Conservation (phyloP, 2,797 vertebrate species). For the Lepilemur ruficaudatus region DNA sequence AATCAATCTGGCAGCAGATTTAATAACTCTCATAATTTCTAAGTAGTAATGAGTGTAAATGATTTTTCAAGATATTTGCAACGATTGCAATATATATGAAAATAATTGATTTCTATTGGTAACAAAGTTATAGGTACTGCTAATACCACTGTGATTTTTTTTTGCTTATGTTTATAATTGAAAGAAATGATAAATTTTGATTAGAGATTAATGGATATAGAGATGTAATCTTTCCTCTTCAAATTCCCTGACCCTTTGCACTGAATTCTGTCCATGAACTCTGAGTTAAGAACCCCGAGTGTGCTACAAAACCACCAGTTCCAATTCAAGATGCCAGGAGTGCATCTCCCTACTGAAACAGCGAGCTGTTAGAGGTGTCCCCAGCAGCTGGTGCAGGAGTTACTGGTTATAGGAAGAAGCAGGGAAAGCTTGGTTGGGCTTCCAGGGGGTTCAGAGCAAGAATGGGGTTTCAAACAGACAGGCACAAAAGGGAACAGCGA, state of each 20-base stretch:
- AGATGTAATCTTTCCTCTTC: neutral
- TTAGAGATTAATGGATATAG: neutral
- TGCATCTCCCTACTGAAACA: neutral
- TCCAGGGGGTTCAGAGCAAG: neutral
- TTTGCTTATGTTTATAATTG: constrained; percentile 2
- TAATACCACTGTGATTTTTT: neutral
- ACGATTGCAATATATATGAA: neutral
- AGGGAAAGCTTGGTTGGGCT: neutral
- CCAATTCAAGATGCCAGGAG: neutral
- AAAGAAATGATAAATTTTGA: constrained; percentile 16
- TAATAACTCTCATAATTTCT: neutral
- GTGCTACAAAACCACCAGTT: neutral
- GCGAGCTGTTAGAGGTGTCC: neutral
- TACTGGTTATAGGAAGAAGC: neutral
- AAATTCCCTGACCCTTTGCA: neutral
- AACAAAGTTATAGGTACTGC: neutral
- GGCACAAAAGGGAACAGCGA: neutral
- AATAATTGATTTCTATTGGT: neutral
- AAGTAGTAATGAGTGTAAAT: neutral
- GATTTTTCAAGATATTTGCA: neutral
- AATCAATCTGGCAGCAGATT: neutral
- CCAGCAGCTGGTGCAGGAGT: neutral
- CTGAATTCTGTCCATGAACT: neutral
- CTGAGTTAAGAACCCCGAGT: neutral
- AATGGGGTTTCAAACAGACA: neutral